Percentiles rank a stretch among this genome's conserved stretches.
These are phyloP conservation scores for Polyommatus icarus DNA, from an alignment of 2,888 invertebrate species.

Conservation along the genomic window DNA sequence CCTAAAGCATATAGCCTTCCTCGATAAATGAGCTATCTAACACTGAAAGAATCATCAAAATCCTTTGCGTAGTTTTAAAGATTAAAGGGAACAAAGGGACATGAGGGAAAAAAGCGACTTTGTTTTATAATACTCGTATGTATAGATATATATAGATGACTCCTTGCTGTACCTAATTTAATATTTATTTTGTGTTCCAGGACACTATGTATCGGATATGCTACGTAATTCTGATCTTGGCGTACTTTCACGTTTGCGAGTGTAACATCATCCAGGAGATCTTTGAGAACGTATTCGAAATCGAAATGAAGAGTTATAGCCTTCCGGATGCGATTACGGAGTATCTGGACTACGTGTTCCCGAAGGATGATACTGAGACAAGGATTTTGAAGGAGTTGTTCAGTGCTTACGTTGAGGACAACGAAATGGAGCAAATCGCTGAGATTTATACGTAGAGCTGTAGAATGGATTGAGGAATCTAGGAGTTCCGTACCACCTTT, in stretches of 20 bases:
- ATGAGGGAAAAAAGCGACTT: too few species aligned
- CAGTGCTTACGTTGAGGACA: constrained; percentile 54
- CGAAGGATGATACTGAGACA: constrained; percentile 64
- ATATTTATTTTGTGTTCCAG: constrained; percentile 46
- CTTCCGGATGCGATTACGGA: constrained; percentile 58
- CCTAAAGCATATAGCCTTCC: too few species aligned
- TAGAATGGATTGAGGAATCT: too few species aligned
- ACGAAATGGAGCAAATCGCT: constrained; percentile 40
- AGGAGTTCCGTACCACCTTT: not conserved
- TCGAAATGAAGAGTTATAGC: constrained; percentile 49
- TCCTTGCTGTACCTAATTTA: not conserved
- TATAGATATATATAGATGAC: too few species aligned
- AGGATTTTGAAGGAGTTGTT: constrained; percentile 62
- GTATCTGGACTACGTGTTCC: constrained; percentile 60
- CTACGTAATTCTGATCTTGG: constrained; percentile 27
- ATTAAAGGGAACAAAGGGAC: too few species aligned
- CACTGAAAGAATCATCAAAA: too few species aligned
- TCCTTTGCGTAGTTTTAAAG: too few species aligned
- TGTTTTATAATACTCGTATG: too few species aligned
- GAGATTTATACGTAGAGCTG: not conserved
- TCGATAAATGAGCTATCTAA: too few species aligned
- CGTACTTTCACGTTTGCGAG: constrained; percentile 44
- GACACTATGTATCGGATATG: constrained; percentile 44
- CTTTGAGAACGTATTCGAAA: constrained; percentile 42
- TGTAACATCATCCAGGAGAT: constrained; percentile 46